These are phyloP conservation scores for Apodemia duryi DNA, from an alignment of 2,888 invertebrate species.

Conservation along the genomic window DNA sequence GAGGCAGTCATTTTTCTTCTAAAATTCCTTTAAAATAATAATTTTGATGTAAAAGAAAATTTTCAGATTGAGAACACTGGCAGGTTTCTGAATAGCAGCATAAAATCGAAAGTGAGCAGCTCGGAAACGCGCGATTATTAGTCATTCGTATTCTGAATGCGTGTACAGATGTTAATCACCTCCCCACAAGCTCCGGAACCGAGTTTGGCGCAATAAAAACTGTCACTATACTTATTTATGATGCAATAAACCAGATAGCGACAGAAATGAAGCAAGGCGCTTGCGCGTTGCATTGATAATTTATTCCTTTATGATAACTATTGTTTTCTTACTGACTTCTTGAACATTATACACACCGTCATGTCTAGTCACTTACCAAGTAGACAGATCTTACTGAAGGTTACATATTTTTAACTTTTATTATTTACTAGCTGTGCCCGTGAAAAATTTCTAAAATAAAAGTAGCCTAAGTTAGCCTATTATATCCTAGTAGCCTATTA, in stretches of 20 bases:
- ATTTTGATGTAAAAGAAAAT: not conserved
- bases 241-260: slow-evolving; percentile 63
- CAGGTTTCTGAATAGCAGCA: slow-evolving; percentile 18
- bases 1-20: too few species aligned
- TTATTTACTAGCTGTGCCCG: too few species aligned
- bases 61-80: not conserved
- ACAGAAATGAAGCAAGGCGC: slow-evolving; percentile 37
- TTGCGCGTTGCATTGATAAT: slow-evolving; percentile 15
- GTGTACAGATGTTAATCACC: slow-evolving; percentile 59
- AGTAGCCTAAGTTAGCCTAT: too few species aligned
- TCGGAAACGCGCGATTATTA: slow-evolving; percentile 37
- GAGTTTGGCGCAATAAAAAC: slow-evolving; percentile 65
- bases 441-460: too few species aligned
- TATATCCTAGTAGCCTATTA: too few species aligned
- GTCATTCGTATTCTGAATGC: slow-evolving; percentile 55
- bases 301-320: slow-evolving; percentile 1
- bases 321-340: not conserved
- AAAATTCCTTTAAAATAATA: too few species aligned
- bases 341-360: too few species aligned
- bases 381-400: too few species aligned
- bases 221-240: slow-evolving; percentile 70
- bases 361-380: too few species aligned
- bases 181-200: slow-evolving; percentile 53
- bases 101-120: slow-evolving; percentile 37
- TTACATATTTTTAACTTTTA: too few species aligned